Conservation (phyloP, 1,140 invertebrate species). For the Colletes gigas region DNA sequence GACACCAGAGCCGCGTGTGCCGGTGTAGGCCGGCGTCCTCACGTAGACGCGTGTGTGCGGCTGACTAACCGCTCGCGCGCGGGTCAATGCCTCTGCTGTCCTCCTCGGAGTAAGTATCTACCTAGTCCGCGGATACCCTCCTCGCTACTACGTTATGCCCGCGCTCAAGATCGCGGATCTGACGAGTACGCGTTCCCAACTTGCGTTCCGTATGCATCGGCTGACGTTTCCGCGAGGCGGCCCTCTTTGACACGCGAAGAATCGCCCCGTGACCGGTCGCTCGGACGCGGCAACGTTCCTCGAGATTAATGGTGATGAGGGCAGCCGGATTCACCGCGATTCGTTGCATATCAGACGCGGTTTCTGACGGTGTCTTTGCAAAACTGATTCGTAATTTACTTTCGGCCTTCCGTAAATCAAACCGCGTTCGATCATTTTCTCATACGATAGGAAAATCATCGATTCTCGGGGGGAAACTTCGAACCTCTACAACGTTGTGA, state of each 20-base stretch:
- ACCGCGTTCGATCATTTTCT: no score
- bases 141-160: slow-evolving; percentile 45
- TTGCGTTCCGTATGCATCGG: slow-evolving; percentile 26
- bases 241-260: slow-evolving; percentile 38
- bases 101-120: slow-evolving; percentile 59
- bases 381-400: neutral
- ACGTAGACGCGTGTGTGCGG: slow-evolving; percentile 59
- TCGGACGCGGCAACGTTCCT: slow-evolving; percentile 13
- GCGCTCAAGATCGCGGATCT: slow-evolving; percentile 31
- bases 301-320: slow-evolving; percentile 41
- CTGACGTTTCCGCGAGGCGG: slow-evolving; percentile 45
- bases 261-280: slow-evolving; percentile 8
- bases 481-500: no score
- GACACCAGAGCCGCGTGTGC: slow-evolving; percentile 19
- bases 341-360: slow-evolving; percentile 7
- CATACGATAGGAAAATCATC: no score
- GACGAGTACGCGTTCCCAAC: slow-evolving; percentile 25
- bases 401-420: no score
- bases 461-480: no score
- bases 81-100: slow-evolving; percentile 75
- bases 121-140: slow-evolving; percentile 51
- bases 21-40: neutral
- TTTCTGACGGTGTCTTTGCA: neutral
- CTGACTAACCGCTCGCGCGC: slow-evolving; percentile 67
- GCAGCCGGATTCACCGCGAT: slow-evolving; percentile 15